Base-by-base conservation (phyloP, 2,113 vertebrate species). In the Solenodon paradoxus region DNA sequence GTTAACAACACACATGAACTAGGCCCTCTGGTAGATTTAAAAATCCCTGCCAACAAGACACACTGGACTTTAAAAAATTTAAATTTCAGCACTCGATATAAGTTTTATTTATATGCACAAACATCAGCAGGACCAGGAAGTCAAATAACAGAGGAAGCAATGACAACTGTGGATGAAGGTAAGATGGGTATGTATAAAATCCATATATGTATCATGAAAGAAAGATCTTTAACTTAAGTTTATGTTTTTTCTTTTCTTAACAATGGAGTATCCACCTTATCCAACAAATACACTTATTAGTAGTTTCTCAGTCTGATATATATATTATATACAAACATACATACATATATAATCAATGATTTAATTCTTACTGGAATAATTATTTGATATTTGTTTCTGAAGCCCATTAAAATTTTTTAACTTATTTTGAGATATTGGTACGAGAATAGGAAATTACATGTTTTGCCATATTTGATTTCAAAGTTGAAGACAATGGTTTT, bases 1-100 rank as follows among this genome's bases (percentile, higher is more conserved):
- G 99, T 99, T 98, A 99, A 99, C 98, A 99, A 98, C 98, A 99
- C 99, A 78, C 99, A 99, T 97, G 99, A 99, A 97, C 98, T 99
- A 97, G 99, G 99, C 93, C 99, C 98, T 79, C 96, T 99, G 98
- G 97, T 99, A 97, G 99, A 99, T 98, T 97, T 99, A 98, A 98
- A 98, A 97, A 98, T 99, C 97, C 98, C 98, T 66, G 98, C 99
- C 98, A 99, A 99, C 45, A 99, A 99, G 98, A 99, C 99, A 96
- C 99, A 98, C 91, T 97, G 99, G 98, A 99, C 98, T 97, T 97
- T 99, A 98, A 98, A 98, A 97, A 98, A 99, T 97, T 99, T 99
- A 98, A 99, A 99, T 98, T 99, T 99, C 98, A 99, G 99, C 97
- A 99, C 99, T 42, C 99, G 99, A 96, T 99, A 99, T 98, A 99